Percentiles rank a stretch among this genome's conserved stretches.
Evolutionary conservation across 2,888 invertebrate genomes (phyloP).

Genomic region (Diarsia dahlii): DNA sequence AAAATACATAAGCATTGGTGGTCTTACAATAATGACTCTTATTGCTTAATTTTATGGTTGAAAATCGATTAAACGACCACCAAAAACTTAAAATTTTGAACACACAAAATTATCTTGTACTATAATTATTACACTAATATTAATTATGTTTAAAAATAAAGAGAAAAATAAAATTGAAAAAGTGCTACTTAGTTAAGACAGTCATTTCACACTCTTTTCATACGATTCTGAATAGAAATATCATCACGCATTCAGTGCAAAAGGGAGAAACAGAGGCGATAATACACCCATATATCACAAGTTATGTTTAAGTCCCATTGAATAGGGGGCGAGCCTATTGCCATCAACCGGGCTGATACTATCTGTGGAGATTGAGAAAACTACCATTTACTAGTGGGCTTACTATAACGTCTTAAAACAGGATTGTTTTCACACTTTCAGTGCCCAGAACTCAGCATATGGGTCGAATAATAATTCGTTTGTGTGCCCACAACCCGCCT

Average conservation of each 20-base stretch:
- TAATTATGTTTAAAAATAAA: conserved; percentile 27
- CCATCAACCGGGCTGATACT: neutral
- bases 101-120: conserved; percentile 52
- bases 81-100: conserved; percentile 31
- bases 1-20: conserved; percentile 10
- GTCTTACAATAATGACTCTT: conserved; percentile 6
- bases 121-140: conserved; percentile 27
- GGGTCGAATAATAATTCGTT: no score
- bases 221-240: conserved; percentile 31
- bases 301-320: neutral
- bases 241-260: neutral
- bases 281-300: neutral
- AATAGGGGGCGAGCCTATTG: neutral
- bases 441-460: no score
- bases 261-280: neutral
- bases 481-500: no score
- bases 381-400: neutral
- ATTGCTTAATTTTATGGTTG: neutral
- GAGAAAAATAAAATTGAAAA: conserved; percentile 1
- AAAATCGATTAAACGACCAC: conserved; percentile 25
- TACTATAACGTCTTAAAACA: no score
- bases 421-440: no score
- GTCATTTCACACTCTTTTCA: conserved; percentile 39
- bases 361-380: neutral
- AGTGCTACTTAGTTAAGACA: conserved; percentile 20